These are phyloP conservation scores for Chrysoperla carnea DNA, from an alignment of 1,140 invertebrate genomes.

Conservation along the genomic window DNA sequence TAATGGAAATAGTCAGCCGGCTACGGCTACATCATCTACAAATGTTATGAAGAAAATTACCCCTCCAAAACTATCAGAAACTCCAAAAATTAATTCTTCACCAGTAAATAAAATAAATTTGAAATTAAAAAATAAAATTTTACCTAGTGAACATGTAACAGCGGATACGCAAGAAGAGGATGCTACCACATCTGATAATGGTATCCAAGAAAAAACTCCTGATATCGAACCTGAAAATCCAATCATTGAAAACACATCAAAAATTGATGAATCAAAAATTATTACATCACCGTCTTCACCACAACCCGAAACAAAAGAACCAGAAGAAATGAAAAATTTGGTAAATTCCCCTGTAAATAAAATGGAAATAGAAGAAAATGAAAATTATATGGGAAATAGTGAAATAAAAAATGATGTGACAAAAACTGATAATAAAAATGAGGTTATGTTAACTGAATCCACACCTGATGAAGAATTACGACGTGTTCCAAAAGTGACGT, in stretches of 20 bases:
- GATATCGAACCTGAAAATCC: no score
- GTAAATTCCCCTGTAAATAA: neutral
- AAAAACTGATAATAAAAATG: slow-evolving; percentile 6
- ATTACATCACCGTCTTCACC: neutral
- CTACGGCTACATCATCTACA: slow-evolving; percentile 4
- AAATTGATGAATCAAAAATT: neutral
- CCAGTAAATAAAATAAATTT: slow-evolving; percentile 16
- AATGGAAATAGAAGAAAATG: slow-evolving; percentile 3
- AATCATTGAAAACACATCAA: neutral
- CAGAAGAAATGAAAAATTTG: neutral
- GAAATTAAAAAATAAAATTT: neutral
- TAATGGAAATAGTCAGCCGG: slow-evolving; percentile 13
- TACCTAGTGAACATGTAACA: neutral
- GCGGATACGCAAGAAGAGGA: neutral
- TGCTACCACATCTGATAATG: slow-evolving; percentile 4
- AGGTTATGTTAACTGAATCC: slow-evolving; percentile 5
- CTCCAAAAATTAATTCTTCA: slow-evolving; percentile 10
- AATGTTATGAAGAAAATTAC: slow-evolving; percentile 16
- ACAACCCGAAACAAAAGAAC: neutral
- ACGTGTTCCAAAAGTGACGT: slow-evolving; percentile 29
- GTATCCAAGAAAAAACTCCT: neutral
- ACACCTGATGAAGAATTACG: slow-evolving; percentile 11
- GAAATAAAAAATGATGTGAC: slow-evolving; percentile 4
- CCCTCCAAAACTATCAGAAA: slow-evolving; percentile 13
- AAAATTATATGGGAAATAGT: slow-evolving; percentile 7